Conservation (phyloP, 2,888 invertebrate species). For the Chirona hameri region DNA sequence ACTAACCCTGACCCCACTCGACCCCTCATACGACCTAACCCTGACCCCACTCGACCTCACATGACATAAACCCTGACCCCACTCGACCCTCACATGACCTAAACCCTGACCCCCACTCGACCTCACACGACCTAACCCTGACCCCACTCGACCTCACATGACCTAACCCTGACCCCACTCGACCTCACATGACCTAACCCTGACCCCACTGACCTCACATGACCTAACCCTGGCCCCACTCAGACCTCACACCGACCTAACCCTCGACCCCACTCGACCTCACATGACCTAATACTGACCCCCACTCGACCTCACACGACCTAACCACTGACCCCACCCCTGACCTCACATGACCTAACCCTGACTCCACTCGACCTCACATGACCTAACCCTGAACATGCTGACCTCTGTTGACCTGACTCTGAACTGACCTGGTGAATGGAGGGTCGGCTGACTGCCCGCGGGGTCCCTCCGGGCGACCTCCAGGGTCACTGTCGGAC, state of each 20-base stretch:
- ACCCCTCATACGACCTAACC: background rate
- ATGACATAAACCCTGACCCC: no score
- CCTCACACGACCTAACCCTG: no score
- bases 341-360: no score
- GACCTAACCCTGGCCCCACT: background rate
- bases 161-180: background rate
- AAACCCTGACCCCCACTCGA: no score
- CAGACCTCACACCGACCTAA: no score
- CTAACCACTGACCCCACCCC: no score
- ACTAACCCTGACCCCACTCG: background rate
- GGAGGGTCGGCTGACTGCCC: background rate
- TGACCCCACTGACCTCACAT: background rate
- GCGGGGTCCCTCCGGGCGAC: slow-evolving; percentile 59
- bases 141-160: background rate
- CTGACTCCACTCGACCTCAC: no score
- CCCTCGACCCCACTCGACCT: no score
- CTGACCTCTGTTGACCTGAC: background rate
- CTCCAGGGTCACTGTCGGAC: slow-evolving; percentile 75
- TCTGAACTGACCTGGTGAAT: background rate
- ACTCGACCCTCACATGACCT: no score
- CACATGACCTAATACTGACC: no score
- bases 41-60: background rate
- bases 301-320: no score
- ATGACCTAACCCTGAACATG: background rate
- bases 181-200: no score